Percentiles rank a stretch among this genome's conserved stretches.
phyloP scores from a whole-genome alignment of 1,140 invertebrate species.

The Araneus ventricosus region DNA sequence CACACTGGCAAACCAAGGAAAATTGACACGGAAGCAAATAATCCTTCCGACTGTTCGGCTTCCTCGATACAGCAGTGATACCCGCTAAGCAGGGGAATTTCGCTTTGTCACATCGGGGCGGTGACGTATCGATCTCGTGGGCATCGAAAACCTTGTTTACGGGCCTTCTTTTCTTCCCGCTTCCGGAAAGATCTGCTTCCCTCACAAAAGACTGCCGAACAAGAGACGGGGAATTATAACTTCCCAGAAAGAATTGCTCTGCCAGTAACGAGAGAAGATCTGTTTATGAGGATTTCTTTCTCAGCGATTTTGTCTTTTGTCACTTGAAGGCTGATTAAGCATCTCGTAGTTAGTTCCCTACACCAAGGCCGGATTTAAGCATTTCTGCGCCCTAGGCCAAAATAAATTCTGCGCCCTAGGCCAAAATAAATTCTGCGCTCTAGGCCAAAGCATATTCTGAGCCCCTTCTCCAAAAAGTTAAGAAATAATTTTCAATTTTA shows the following conservation, averaged over 20 bases:
- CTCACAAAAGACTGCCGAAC: not conserved
- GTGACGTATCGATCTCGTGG: conserved; percentile 19
- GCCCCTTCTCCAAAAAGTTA: too few relatives aligned
- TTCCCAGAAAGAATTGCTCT: not conserved
- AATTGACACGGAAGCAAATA: not conserved
- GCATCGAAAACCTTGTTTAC: conserved; percentile 15
- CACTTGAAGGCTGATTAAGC: too few relatives aligned
- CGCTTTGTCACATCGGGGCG: not conserved
- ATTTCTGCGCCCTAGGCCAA: too few relatives aligned
- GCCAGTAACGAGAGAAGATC: not conserved
- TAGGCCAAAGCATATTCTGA: too few relatives aligned
- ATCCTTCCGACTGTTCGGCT: not conserved
- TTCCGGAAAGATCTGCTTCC: not conserved
- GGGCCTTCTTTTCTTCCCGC: not conserved
- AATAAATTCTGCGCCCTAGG: too few relatives aligned
- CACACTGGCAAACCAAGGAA: too few relatives aligned
- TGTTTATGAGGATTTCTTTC: not conserved
- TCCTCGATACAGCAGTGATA: not conserved
- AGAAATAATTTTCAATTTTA: too few relatives aligned
- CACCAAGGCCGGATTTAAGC: too few relatives aligned
- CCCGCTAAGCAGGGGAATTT: not conserved
- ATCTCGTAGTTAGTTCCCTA: too few relatives aligned
- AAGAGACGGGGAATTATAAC: not conserved
- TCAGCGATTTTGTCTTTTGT: not conserved
- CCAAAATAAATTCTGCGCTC: too few relatives aligned